A percentile compares a stretch with the other conserved stretches of the same genome.
phyloP scores from a whole-genome alignment of 2,797 vertebrate genomes.

The Acanthiza pusilla region DNA sequence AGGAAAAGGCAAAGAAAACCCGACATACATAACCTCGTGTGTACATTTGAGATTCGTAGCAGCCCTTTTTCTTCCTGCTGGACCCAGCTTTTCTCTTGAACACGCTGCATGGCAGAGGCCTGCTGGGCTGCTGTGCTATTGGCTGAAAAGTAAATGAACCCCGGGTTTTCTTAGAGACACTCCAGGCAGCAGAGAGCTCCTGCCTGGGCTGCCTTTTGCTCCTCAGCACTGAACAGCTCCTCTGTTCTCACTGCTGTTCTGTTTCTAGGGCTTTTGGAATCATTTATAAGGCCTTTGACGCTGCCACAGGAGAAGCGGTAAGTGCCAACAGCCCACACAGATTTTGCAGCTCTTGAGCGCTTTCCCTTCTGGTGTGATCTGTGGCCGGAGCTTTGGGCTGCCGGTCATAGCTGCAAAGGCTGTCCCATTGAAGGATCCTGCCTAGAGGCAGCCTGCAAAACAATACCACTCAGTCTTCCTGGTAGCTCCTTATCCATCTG shows the following conservation, averaged over 20 bases:
- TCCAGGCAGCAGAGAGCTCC: not conserved
- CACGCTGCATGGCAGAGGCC: not conserved
- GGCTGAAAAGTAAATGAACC: not conserved
- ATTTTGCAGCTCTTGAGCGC: not conserved
- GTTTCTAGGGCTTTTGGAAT: not conserved
- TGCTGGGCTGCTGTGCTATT: not conserved
- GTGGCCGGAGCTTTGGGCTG: not conserved
- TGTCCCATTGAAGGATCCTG: not conserved
- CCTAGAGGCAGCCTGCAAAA: no score
- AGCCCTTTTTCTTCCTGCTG: not conserved
- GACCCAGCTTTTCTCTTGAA: not conserved
- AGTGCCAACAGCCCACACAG: not conserved
- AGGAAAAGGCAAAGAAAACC: rapidly evolving
- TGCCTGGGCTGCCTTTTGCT: not conserved
- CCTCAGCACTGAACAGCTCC: not conserved
- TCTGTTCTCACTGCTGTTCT: not conserved
- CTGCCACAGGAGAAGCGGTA: not conserved
- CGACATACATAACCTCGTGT: no score
- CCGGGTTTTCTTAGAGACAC: no score
- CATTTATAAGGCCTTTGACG: not conserved
- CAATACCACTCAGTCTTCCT: not conserved
- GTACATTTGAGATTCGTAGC: not conserved
- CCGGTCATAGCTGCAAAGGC: not conserved
- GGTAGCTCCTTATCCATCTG: not conserved
- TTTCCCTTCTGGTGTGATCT: not conserved